Base-by-base conservation (phyloP, 2,888 invertebrate species). In the Psylliodes chrysocephalus region DNA sequence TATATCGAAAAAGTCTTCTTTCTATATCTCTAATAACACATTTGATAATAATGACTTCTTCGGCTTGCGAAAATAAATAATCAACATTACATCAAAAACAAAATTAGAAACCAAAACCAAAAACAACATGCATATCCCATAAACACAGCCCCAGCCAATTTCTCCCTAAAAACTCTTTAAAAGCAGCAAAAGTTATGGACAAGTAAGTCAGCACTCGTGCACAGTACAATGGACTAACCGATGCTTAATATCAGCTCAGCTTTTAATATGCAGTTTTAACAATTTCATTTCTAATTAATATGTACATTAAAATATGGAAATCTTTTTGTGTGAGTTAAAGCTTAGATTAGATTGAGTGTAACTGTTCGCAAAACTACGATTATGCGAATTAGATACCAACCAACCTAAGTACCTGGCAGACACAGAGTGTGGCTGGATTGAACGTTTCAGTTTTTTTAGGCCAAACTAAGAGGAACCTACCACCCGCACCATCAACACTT, bases 171-270 rank as follows among this genome's bases (percentile, higher is more conserved):
- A 56, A 63, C 57, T 52, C 40, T 60, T 46, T 59, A 66, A 52
- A 53, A 61, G 60, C 67, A 66, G 62, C 70, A 67, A n/a, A n/a
- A 76, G 73, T 75, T 75, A 75, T 69, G 75, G 75, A 77, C 77
- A 78, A 80, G 78, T 79, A 79, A 79, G 78, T 79, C 81, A 79
- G 81, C 82, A 83, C 82, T 82, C 82, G 82, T 81, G 82, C 82
- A 82, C 79, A 81, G 75, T 79, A 82, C 81, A 81, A 81, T 81
- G 81, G 80, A 82, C 82, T 82, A 83, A 83, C 82, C 79, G 81
- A 77, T 79, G 82, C 82, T 79, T 82, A 82, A 82, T 82, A 78
- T 78, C 75, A 82, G 83, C 82, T 83, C 83, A 82, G 83, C 83
- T 82, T 83, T 82, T 82, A 82, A 82, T 81, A 79, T 81, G 81